These are phyloP conservation scores for Papilio gigon DNA, from an alignment of 2,888 invertebrate species.

Conservation along the genomic window DNA sequence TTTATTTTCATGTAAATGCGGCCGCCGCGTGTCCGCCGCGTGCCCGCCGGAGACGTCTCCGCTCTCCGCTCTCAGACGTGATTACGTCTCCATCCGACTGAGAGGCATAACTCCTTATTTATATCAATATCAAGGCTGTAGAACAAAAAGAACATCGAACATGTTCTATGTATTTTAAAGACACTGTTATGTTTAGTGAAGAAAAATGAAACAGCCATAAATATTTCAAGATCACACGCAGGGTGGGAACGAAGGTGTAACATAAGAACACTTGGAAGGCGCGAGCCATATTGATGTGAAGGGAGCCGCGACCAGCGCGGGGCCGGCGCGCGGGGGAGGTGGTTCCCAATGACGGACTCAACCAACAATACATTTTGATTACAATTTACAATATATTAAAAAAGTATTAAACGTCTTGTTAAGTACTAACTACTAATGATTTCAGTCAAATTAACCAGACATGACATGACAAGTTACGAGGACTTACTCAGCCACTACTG, in stretches of 20 bases:
- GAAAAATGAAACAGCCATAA: constrained; percentile 2
- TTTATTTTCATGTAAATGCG: constrained; percentile 56
- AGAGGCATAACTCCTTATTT: neutral
- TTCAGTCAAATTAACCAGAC: neutral
- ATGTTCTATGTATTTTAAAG: neutral
- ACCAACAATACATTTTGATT: no score
- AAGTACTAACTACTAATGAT: no score
- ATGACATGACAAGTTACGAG: neutral
- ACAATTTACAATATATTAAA: no score
- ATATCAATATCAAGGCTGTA: neutral
- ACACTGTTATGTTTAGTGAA: neutral
- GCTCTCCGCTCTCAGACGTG: neutral
- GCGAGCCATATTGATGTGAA: neutral
- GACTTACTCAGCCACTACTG: neutral
- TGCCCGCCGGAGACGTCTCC: neutral
- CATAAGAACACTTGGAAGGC: neutral
- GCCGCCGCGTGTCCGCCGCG: neutral
- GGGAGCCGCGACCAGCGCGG: neutral
- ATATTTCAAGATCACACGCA: neutral
- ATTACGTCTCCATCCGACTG: neutral
- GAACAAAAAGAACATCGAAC: neutral
- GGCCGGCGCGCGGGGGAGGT: no score
- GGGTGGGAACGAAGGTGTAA: neutral
- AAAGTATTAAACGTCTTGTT: no score
- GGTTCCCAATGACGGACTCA: no score